Percentiles rank a stretch among this genome's conserved stretches.
phyloP scores from a whole-genome alignment of 2,888 invertebrate genomes.

The Blomia tropicalis region DNA sequence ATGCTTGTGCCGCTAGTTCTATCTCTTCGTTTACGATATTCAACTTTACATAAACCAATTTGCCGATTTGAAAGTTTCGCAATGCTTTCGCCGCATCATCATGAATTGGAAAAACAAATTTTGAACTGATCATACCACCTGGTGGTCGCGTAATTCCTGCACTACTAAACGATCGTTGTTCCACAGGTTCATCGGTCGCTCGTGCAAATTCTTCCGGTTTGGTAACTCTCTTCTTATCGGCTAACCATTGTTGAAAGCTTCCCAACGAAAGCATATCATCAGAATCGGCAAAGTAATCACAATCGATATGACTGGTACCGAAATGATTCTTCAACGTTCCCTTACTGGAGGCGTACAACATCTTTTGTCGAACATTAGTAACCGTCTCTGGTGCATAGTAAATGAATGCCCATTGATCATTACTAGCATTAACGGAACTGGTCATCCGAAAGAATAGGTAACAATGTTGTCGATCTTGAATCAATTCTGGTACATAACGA shows the following conservation, averaged over 20 bases:
- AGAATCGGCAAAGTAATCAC: constrained; percentile 78
- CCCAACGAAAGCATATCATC: constrained; percentile 31
- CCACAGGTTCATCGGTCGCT: too few relatives aligned
- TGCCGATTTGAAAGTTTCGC: constrained; percentile 45
- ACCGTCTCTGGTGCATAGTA: background rate
- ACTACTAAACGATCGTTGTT: constrained; percentile 12
- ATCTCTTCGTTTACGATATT: constrained; percentile 75
- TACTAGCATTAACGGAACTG: too few relatives aligned
- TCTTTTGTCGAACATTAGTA: constrained; percentile 65
- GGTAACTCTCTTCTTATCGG: too few relatives aligned
- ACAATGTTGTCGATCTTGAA: background rate
- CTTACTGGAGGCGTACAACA: constrained; percentile 94
- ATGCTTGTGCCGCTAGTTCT: constrained; percentile 55
- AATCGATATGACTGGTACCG: constrained; percentile 48
- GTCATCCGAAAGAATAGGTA: constrained; percentile 6
- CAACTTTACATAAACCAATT: constrained; percentile 27
- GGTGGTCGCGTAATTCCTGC: constrained; percentile 44
- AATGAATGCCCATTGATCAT: constrained; percentile 1
- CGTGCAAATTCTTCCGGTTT: too few relatives aligned
- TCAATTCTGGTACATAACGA: background rate
- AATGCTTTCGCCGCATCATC: constrained; percentile 61
- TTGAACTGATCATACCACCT: too few relatives aligned
- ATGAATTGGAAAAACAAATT: constrained; percentile 72
- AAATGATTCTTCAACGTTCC: constrained; percentile 92
- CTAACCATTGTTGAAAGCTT: constrained; percentile 14